phyloP scores from a whole-genome alignment of 1,140 invertebrate genomes.

The Caenorhabditis briggsae region DNA sequence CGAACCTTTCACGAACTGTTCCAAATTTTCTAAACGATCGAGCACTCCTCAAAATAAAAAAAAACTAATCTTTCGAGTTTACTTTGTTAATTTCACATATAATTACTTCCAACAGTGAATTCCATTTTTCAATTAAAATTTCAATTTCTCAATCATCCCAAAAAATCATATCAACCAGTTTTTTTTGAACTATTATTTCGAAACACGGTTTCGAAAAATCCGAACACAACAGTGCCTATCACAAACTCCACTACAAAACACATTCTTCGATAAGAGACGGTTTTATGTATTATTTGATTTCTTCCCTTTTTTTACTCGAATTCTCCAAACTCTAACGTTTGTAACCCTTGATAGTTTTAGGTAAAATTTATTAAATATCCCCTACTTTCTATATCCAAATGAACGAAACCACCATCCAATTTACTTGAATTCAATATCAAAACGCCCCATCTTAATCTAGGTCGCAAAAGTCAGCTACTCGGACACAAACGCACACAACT shows the following conservation, averaged over 20 bases:
- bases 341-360: too few species aligned
- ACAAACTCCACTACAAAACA: conserved; percentile 9
- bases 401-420: too few species aligned
- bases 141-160: too few species aligned
- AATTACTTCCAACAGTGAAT: too few species aligned
- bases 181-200: background rate
- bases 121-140: too few species aligned
- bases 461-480: background rate
- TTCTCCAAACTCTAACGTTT: background rate
- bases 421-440: too few species aligned
- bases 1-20: too few species aligned
- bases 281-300: background rate
- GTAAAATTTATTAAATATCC: background rate
- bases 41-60: too few species aligned
- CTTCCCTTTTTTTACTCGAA: background rate
- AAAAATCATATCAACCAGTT: background rate
- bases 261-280: background rate
- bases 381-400: background rate
- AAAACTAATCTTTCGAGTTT: too few species aligned
- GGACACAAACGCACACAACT: conserved; percentile 21
- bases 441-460: background rate
- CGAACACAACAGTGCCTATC: background rate
- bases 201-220: background rate
- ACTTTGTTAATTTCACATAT: too few species aligned
- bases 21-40: too few species aligned